These are phyloP conservation scores for Panthera uncia DNA, from an alignment of 2,113 vertebrate genomes.

Conservation along the genomic window DNA sequence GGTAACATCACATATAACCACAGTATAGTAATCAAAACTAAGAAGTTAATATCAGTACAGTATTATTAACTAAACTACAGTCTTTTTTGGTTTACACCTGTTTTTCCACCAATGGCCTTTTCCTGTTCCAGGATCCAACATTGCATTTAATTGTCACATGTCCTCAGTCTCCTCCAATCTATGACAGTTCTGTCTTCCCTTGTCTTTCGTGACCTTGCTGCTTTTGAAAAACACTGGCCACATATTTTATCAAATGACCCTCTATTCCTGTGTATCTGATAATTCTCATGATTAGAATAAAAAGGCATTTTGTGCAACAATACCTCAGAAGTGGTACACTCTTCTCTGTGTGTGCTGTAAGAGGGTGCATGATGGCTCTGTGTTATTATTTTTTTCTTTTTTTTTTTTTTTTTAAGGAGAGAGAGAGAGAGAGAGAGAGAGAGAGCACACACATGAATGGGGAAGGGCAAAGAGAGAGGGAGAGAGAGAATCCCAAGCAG, in stretches of 20 bases:
- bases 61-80: not conserved
- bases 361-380: not conserved
- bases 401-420: too few species aligned
- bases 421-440: too few species aligned
- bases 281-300: not conserved
- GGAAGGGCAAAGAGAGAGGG: too few species aligned
- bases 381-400: not conserved
- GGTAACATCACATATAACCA: not conserved
- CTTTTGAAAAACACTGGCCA: not conserved
- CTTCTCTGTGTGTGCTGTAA: not conserved
- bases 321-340: not conserved
- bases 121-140: not conserved
- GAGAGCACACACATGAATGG: too few species aligned
- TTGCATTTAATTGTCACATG: not conserved
- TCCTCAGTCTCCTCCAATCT: not conserved
- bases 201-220: not conserved
- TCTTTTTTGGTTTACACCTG: not conserved
- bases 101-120: not conserved
- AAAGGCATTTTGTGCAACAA: not conserved
- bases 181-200: not conserved
- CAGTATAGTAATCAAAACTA: not conserved
- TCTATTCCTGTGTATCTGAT: not conserved
- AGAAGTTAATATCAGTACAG: not conserved
- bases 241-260: not conserved
- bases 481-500: too few species aligned